Base-by-base conservation (phyloP, 2,797 vertebrate genomes). In the Pitangus sulphuratus region DNA sequence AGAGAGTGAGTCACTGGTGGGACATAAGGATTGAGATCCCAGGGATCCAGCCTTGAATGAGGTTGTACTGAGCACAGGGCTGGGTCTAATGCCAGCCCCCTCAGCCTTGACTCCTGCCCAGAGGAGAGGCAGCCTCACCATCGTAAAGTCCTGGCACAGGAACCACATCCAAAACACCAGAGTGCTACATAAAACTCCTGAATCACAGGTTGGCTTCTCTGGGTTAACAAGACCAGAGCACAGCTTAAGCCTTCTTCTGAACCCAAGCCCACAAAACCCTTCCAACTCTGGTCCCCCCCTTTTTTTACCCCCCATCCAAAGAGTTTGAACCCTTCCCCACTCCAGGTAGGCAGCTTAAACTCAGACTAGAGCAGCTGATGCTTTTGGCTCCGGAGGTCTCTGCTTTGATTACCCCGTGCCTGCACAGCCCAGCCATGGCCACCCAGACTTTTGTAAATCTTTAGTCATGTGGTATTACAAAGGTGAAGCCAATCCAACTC, bases 241-340 rank as follows among this genome's bases (percentile, higher is more conserved):
- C 18, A 50, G 0, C 48, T 42, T 4, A 1, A 8, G 9, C 12
- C 9, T 86, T 15, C 51, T 37, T 14, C 53, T 64, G 56, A 54
- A 31, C 28, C 30, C 13, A 0, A 65, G 2, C 2, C 0, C 39
- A 7, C 7, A 44, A 15, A 50, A 1, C 47, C 45, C 28, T 87
- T 19, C 81, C 42, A 2, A 1, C 35, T 15, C 44, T 2, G 1
- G 2, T 19, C 4, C 4, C 28, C 31, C 11, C 0, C 8, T 20
- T 53, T n/a, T 35, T 20, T 11, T 3, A 6, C 12, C 24, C 44
- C 12, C 21, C 8, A 7, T 12, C 35, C 1, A 0, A 57, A 69
- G 50, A 19, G 17, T 64, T 62, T 31, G 78, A 83, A 10, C 6
- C 68, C 39, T 21, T 12, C 50, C 4, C 62, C 33, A 0, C 56